Evolutionary conservation across 2,797 vertebrate species (phyloP).

Genomic region (Coccyzus lansbergi): DNA sequence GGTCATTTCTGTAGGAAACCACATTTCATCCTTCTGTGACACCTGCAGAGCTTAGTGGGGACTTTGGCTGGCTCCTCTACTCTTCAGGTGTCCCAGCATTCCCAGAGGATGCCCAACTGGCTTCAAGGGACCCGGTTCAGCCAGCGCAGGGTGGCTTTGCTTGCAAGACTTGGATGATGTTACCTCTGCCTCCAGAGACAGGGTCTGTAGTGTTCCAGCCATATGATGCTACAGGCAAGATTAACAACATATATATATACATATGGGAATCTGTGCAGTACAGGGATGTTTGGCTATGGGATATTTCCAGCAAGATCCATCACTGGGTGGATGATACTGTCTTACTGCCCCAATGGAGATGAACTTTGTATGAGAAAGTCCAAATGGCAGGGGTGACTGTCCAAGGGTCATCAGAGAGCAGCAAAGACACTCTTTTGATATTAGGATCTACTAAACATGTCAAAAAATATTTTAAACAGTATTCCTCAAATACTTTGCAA

Average conservation of each 20-base stretch:
- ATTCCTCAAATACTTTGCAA: neutral
- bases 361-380: neutral
- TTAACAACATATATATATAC: rapidly evolving
- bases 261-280: neutral
- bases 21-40: rapidly evolving
- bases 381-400: neutral
- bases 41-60: rapidly evolving
- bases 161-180: neutral
- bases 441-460: neutral
- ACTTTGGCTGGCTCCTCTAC: neutral
- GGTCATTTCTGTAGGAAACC: neutral
- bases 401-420: neutral
- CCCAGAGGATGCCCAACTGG: neutral
- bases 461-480: neutral
- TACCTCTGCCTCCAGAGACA: neutral
- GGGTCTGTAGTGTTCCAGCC: neutral
- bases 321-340: too few relatives aligned
- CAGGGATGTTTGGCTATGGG: rapidly evolving
- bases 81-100: neutral
- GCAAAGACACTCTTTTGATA: neutral
- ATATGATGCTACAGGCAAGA: neutral
- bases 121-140: neutral
- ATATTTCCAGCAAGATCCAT: neutral
- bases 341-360: neutral
- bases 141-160: neutral